Conservation (phyloP, 37 sponge, comb jelly and placozoan species). For the Tethya wilhelma region DNA sequence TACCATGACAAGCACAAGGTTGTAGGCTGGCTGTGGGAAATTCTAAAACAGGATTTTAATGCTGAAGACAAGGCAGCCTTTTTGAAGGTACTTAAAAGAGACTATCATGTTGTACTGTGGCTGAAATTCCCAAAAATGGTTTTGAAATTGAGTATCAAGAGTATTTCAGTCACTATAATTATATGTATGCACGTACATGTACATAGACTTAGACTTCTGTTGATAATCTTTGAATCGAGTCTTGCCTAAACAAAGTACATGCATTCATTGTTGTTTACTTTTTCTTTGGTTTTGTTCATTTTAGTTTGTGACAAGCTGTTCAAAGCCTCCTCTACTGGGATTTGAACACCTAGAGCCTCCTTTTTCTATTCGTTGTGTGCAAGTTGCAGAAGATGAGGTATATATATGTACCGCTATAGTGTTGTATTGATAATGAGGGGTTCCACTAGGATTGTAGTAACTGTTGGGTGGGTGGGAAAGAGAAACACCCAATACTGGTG, state of each 20-base stretch:
- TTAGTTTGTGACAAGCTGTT: slow-evolving; percentile 99
- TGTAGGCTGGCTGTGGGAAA: slow-evolving; percentile 97
- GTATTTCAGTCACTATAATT: too few relatives aligned
- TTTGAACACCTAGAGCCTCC: slow-evolving; percentile 89
- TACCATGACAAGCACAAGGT: slow-evolving; percentile 91
- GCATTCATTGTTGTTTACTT: background rate
- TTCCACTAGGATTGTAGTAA: too few relatives aligned
- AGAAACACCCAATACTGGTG: too few relatives aligned
- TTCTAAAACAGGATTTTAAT: slow-evolving; percentile 86
- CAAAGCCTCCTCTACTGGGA: slow-evolving; percentile 94
- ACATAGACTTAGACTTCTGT: too few relatives aligned
- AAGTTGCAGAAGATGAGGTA: slow-evolving; percentile 79
- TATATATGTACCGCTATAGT: background rate
- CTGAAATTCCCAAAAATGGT: background rate
- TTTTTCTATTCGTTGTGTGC: slow-evolving; percentile 90
- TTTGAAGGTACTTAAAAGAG: slow-evolving; percentile 72
- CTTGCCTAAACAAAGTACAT: too few relatives aligned
- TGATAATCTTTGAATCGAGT: too few relatives aligned
- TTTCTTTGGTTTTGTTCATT: background rate
- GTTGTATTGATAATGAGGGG: too few relatives aligned
- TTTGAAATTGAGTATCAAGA: too few relatives aligned
- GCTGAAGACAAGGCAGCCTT: slow-evolving; percentile 78
- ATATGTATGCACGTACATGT: too few relatives aligned
- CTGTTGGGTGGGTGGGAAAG: too few relatives aligned
- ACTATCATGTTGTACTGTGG: background rate